phyloP scores from a whole-genome alignment of 2,113 vertebrate genomes.

The Trematocara macrostoma region DNA sequence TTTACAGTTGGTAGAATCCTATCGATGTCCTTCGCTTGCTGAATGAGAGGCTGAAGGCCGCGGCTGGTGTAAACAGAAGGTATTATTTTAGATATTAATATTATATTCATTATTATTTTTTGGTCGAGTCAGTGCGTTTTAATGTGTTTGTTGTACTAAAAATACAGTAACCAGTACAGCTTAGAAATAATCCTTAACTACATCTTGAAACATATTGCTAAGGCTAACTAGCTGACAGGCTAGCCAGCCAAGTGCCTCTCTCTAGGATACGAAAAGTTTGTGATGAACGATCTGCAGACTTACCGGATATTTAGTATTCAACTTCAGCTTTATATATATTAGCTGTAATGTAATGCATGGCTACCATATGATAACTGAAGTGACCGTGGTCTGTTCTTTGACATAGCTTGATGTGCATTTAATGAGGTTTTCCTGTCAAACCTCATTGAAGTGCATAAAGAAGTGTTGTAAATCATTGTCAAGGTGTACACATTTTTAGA shows the following conservation, averaged over 20 bases:
- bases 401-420: neutral
- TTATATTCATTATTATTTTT: accelerated
- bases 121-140: accelerated
- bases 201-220: neutral
- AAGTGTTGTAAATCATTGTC: neutral
- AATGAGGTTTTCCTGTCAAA: neutral
- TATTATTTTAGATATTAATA: neutral
- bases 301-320: neutral
- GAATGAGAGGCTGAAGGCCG: constrained; percentile 28
- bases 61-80: constrained; percentile 15
- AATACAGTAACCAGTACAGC: accelerated
- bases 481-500: neutral
- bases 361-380: neutral
- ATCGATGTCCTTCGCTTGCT: constrained; percentile 48
- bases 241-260: neutral
- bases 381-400: neutral
- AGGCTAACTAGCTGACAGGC: neutral
- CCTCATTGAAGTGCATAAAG: neutral
- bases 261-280: neutral
- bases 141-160: accelerated
- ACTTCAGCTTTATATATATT: too few species aligned
- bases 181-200: neutral
- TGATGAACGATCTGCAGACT: neutral
- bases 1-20: constrained; percentile 53
- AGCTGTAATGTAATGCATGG: neutral